Conservation (phyloP, 2,797 vertebrate genomes). For the Yasuhikotakia modesta region DNA sequence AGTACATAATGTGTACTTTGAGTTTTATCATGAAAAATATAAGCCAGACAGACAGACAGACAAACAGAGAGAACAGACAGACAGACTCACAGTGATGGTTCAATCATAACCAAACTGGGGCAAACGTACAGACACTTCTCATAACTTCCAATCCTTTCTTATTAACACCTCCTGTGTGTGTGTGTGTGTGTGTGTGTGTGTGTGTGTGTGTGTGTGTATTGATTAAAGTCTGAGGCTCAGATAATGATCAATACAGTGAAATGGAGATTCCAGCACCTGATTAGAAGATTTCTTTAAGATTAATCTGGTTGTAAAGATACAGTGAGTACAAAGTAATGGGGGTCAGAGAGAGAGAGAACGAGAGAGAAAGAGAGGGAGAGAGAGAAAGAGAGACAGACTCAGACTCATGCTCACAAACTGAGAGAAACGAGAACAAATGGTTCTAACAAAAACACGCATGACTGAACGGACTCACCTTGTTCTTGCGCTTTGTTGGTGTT, state of each 20-base stretch:
- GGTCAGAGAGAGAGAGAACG: not conserved
- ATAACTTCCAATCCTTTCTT: conserved; percentile 1
- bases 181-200: not conserved
- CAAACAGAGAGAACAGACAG: not conserved
- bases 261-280: conserved; percentile 55
- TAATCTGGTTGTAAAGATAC: conserved; percentile 49
- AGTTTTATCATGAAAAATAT: not conserved
- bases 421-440: not conserved
- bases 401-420: not conserved
- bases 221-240: conserved; percentile 53
- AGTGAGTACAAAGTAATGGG: conserved; percentile 4
- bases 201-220: conserved; percentile 34
- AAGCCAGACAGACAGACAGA: conserved; percentile 22
- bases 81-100: not conserved
- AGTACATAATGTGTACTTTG: not conserved
- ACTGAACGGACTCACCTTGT: conserved; percentile 80
- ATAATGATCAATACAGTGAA: conserved; percentile 55
- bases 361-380: not conserved
- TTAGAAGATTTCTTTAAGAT: conserved; percentile 46
- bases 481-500: conserved; percentile 88
- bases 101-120: not conserved
- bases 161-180: not conserved
- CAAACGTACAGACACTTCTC: not conserved
- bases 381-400: not conserved
- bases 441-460: not conserved